phyloP scores from a whole-genome alignment of 92 coral and sea anemone species.

The Parazoanthus darwini region DNA sequence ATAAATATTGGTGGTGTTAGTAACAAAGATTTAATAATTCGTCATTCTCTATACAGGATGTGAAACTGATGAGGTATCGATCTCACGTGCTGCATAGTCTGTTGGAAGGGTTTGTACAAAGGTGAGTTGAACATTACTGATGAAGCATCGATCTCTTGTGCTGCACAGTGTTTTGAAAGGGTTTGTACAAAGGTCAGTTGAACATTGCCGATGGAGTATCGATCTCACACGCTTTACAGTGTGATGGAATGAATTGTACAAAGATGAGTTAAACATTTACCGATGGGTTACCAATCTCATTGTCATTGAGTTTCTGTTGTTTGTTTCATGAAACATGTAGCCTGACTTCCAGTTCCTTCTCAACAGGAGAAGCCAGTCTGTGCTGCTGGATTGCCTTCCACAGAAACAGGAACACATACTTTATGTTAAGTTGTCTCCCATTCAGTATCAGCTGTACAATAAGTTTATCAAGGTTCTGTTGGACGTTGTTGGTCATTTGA shows the following conservation, averaged over 20 bases:
- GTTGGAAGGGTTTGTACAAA: slow-evolving; percentile 92
- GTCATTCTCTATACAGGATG: slow-evolving; percentile 63
- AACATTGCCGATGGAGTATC: slow-evolving; percentile 19
- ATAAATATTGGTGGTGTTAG: no score
- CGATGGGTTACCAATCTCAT: not conserved
- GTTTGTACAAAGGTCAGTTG: slow-evolving; percentile 89
- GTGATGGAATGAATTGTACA: slow-evolving; percentile 87
- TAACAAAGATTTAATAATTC: not conserved
- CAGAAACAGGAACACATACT: slow-evolving; percentile 84
- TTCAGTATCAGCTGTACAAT: slow-evolving; percentile 77
- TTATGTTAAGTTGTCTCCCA: slow-evolving; percentile 76
- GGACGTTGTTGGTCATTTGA: slow-evolving; percentile 75
- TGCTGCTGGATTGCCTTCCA: slow-evolving; percentile 74
- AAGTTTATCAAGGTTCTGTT: slow-evolving; percentile 64
- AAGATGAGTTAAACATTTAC: slow-evolving; percentile 56
- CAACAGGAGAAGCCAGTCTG: slow-evolving; percentile 90
- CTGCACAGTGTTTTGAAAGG: slow-evolving; percentile 90
- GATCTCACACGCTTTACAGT: slow-evolving; percentile 91
- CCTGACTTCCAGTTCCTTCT: not conserved
- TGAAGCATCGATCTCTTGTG: slow-evolving; percentile 67
- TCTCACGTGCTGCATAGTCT: slow-evolving; percentile 86
- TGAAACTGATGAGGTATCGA: slow-evolving; percentile 82
- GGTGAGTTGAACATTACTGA: slow-evolving; percentile 51
- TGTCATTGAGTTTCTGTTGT: not conserved
- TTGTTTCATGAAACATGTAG: no score